Evolutionary conservation across 2,113 vertebrate genomes (phyloP).

Genomic region (Hippocampus barbouri): DNA sequence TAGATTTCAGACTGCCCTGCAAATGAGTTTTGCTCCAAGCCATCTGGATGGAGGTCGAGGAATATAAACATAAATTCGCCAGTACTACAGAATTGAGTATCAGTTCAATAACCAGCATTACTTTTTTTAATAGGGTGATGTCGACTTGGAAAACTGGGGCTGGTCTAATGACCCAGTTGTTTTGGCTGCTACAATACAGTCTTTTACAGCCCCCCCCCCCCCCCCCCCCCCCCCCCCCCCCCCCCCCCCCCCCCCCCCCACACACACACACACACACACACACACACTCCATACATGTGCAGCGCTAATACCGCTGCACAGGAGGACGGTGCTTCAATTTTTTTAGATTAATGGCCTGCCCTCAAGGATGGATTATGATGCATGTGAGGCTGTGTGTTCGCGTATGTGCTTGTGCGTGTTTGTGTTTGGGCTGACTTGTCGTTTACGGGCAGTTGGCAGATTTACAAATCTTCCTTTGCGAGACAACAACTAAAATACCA

Average conservation of each 20-base stretch:
- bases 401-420: background rate
- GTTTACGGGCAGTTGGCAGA: slow-evolving; percentile 12
- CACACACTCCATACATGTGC: background rate
- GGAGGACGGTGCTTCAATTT: slow-evolving; percentile 35
- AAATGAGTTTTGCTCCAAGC: slow-evolving; percentile 20
- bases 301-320: slow-evolving; percentile 12
- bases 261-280: slow-evolving; percentile 12
- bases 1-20: background rate
- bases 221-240: background rate
- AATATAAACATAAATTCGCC: slow-evolving; percentile 40
- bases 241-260: background rate
- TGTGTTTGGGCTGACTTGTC: slow-evolving; percentile 6
- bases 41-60: slow-evolving; percentile 55
- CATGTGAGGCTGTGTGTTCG: slow-evolving; percentile 15
- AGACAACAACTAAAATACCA: slow-evolving; percentile 16
- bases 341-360: slow-evolving; percentile 44
- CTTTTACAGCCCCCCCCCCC: slow-evolving; percentile 8
- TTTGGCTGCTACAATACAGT: slow-evolving; percentile 55
- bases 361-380: slow-evolving; percentile 33
- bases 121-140: slow-evolving; percentile 51
- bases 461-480: slow-evolving; percentile 19
- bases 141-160: slow-evolving; percentile 50
- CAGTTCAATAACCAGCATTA: slow-evolving; percentile 56
- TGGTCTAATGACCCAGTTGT: slow-evolving; percentile 64
- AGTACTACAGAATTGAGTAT: slow-evolving; percentile 51